These are phyloP conservation scores for Gadus chalcogrammus DNA, from an alignment of 2,113 vertebrate species.

Conservation along the genomic window DNA sequence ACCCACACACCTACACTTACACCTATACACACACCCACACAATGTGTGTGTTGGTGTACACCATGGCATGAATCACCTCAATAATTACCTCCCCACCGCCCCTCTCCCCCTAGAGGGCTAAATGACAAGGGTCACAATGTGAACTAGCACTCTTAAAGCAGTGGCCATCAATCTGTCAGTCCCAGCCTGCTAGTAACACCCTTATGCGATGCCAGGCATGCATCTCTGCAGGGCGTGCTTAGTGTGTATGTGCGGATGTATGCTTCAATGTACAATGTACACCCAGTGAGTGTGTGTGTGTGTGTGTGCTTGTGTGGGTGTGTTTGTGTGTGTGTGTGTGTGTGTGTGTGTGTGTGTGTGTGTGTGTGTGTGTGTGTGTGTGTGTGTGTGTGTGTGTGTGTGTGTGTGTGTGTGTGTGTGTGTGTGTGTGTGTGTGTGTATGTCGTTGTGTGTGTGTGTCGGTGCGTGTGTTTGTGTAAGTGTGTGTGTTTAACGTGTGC, in stretches of 20 bases:
- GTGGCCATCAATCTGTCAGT: constrained; percentile 40
- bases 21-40: neutral
- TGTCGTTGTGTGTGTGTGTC: neutral
- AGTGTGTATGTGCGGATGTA: constrained; percentile 8
- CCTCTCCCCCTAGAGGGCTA: constrained; percentile 21
- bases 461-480: neutral
- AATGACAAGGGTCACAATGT: constrained; percentile 39
- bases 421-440: neutral
- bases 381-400: no score
- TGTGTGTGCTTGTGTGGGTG: neutral
- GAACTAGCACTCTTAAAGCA: constrained; percentile 29
- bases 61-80: constrained; percentile 45
- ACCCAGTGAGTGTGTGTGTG: neutral
- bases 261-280: neutral
- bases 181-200: constrained; percentile 14
- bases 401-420: neutral
- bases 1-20: neutral
- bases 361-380: neutral
- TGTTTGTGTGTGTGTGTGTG: neutral
- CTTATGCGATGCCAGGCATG: constrained; percentile 31
- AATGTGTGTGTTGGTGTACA: neutral
- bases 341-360: constrained; percentile 1
- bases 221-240: constrained; percentile 7
- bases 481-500: neutral
- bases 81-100: constrained; percentile 44